Percentiles rank a stretch among this genome's conserved stretches.
Conservation (phyloP, 2,797 vertebrate species). For the Aphelocoma californica region DNA sequence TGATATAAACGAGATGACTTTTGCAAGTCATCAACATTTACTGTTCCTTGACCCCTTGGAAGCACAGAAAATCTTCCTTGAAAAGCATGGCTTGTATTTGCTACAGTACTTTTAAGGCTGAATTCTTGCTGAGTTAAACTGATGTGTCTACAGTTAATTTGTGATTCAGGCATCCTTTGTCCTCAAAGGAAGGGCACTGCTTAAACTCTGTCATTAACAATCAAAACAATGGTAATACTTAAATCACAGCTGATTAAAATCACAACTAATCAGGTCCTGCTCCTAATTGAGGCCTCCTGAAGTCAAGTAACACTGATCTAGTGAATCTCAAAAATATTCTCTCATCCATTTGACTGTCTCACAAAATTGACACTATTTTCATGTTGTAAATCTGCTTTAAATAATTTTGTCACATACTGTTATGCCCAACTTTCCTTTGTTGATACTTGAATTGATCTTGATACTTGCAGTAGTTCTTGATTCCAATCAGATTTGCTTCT, state of each 20-base stretch:
- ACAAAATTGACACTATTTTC: neutral
- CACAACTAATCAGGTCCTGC: neutral
- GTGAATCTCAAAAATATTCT: neutral
- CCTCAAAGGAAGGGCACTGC: neutral
- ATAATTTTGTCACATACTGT: neutral
- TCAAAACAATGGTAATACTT: neutral
- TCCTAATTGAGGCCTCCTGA: neutral
- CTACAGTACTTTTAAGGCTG: neutral
- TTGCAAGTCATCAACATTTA: neutral
- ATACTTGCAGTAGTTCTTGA: neutral
- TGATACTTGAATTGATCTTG: neutral
- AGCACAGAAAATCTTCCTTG: neutral
- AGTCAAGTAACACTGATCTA: neutral
- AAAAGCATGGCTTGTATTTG: neutral
- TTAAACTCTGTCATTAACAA: neutral
- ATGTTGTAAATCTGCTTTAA: neutral
- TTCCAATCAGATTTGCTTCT: neutral
- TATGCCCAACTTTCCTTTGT: neutral
- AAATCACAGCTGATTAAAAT: neutral
- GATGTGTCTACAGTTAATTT: neutral
- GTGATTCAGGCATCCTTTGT: neutral
- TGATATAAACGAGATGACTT: neutral
- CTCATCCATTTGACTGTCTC: neutral
- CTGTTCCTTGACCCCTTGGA: neutral
- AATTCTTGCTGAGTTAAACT: neutral